Evolutionary conservation across 2,113 vertebrate genomes (phyloP).

Genomic region (Gallinago media): DNA sequence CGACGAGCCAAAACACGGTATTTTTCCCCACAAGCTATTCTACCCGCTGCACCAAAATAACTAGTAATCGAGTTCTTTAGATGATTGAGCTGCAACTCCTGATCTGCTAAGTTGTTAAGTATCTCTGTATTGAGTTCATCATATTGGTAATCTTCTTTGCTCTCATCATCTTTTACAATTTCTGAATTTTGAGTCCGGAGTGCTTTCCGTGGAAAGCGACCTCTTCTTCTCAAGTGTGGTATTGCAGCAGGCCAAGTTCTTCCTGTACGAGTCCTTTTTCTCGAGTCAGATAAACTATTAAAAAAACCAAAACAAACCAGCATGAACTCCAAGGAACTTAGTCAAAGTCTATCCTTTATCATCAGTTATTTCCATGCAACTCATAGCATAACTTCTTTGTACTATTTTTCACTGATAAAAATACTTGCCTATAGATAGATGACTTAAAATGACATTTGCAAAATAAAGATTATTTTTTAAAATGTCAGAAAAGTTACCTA

Average conservation of each 20-base stretch:
- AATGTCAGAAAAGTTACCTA: not conserved
- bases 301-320: not conserved
- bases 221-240: conserved; percentile 88
- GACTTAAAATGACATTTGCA: not conserved
- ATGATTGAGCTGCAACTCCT: conserved; percentile 92
- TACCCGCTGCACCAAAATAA: conserved; percentile 96
- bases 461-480: not conserved
- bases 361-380: not conserved
- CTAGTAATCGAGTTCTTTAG: conserved; percentile 97
- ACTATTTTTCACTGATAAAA: not conserved
- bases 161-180: conserved; percentile 85
- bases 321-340: not conserved
- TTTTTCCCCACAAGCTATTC: conserved; percentile 97
- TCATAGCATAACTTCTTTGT: not conserved
- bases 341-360: not conserved
- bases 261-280: conserved; percentile 87
- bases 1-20: conserved; percentile 94
- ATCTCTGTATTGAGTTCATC: conserved; percentile 92
- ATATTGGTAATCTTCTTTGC: conserved; percentile 83
- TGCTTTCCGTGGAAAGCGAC: conserved; percentile 89
- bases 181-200: conserved; percentile 90
- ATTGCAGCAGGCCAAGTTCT: conserved; percentile 87
- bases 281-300: conserved; percentile 83
- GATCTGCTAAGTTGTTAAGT: conserved; percentile 91
- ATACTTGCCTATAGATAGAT: not conserved